A percentile compares a stretch with the other conserved stretches of the same genome.
Evolutionary conservation across 2,888 invertebrate species (phyloP).

Genomic region (Hypselothyrea guttata): DNA sequence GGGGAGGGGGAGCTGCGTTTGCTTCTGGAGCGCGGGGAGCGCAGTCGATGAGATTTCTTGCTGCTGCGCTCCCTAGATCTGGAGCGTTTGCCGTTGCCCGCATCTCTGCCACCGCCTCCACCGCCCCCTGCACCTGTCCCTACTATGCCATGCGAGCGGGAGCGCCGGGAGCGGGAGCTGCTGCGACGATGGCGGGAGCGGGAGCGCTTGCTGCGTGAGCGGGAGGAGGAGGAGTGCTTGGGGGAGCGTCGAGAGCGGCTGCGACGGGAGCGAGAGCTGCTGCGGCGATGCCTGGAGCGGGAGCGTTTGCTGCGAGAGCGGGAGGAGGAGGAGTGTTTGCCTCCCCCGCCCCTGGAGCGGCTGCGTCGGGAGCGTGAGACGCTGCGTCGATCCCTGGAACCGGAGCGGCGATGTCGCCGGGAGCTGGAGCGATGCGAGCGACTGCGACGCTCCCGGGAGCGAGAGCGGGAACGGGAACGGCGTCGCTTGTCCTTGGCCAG

Average conservation of each 20-base stretch:
- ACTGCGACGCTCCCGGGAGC: conserved; percentile 86
- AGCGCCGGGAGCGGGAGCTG: conserved; percentile 80
- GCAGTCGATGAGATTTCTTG: conserved; percentile 84
- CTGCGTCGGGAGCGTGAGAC: conserved; percentile 87
- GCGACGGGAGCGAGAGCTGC: conserved; percentile 86
- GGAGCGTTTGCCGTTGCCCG: conserved; percentile 82
- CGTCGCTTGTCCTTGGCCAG: conserved; percentile 91
- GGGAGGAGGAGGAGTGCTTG: too few species aligned
- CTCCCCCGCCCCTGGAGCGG: conserved; percentile 83
- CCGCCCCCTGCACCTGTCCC: too few species aligned
- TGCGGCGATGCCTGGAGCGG: conserved; percentile 82
- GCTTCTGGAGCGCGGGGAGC: conserved; percentile 81
- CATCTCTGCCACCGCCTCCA: conserved; percentile 78
- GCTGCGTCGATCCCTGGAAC: conserved; percentile 82
- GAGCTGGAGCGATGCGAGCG: conserved; percentile 85
- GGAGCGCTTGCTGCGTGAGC: conserved; percentile 82
- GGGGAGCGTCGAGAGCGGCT: too few species aligned
- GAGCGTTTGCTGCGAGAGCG: conserved; percentile 82
- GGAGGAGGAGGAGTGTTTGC: too few species aligned
- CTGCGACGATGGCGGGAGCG: conserved; percentile 83
- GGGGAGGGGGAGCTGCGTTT: conserved; percentile 82
- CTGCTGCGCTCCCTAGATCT: conserved; percentile 83
- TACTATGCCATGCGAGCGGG: conserved; percentile 79
- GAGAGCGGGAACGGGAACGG: conserved; percentile 83
- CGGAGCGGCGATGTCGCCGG: conserved; percentile 84